A percentile compares a stretch with the other conserved stretches of the same genome.
phyloP scores from a whole-genome alignment of 2,888 invertebrate species.

The Epsilonema sp. region DNA sequence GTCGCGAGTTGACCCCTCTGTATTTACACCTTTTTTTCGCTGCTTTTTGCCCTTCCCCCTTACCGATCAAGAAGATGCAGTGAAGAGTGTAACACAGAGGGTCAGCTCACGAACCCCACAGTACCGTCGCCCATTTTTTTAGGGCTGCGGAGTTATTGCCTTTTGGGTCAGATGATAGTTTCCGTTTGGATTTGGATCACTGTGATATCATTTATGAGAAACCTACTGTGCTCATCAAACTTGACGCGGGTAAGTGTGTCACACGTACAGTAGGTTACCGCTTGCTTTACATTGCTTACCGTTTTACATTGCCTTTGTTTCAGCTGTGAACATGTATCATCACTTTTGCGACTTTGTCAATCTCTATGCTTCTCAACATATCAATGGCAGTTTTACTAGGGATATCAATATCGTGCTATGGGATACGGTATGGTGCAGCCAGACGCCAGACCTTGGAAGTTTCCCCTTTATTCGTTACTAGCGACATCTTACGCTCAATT shows the following conservation, averaged over 20 bases:
- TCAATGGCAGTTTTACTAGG: conserved; percentile 44
- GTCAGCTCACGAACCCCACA: too few relatives aligned
- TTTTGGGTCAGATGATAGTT: conserved; percentile 44
- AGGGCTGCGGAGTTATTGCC: conserved; percentile 70
- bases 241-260: conserved; percentile 64
- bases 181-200: conserved; percentile 21
- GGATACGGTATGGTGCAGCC: conserved; percentile 55
- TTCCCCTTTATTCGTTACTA: background rate
- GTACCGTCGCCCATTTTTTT: too few relatives aligned
- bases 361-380: conserved; percentile 75
- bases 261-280: too few relatives aligned
- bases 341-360: conserved; percentile 99
- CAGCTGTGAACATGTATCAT: conserved; percentile 91
- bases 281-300: too few relatives aligned
- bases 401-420: conserved; percentile 67
- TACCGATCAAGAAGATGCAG: too few relatives aligned
- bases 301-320: too few relatives aligned
- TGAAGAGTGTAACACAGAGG: too few relatives aligned
- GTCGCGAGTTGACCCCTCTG: too few relatives aligned
- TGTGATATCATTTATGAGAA: conserved; percentile 75
- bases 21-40: too few relatives aligned
- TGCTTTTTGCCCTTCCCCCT: too few relatives aligned
- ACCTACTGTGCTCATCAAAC: conserved; percentile 86
- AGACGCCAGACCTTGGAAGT: too few relatives aligned
- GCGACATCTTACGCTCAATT: background rate